phyloP scores from a whole-genome alignment of 2,888 invertebrate genomes.

The Stegana nigrithorax region DNA sequence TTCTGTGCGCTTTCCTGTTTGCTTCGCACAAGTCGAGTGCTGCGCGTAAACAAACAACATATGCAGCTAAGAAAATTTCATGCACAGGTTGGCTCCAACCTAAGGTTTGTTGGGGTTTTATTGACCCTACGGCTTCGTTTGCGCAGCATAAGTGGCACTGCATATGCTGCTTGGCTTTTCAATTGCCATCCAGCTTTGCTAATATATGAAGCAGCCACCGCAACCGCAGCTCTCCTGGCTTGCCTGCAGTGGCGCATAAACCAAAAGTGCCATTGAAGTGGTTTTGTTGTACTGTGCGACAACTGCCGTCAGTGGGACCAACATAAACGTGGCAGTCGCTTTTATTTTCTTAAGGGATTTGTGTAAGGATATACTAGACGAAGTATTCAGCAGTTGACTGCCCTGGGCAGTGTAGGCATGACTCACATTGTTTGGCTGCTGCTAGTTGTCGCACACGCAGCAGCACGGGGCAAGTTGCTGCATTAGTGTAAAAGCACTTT shows the following conservation, averaged over 20 bases:
- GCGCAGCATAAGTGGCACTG: background rate
- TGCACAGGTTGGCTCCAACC: no score
- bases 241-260: background rate
- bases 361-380: no score
- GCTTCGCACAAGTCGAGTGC: background rate
- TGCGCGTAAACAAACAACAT: conserved; percentile 7
- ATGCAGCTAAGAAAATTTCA: background rate
- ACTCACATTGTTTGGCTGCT: no score
- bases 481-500: no score
- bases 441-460: no score
- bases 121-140: background rate
- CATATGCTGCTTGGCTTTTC: background rate
- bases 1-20: conserved; percentile 13
- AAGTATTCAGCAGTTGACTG: no score
- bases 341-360: conserved; percentile 7
- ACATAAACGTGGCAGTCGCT: background rate
- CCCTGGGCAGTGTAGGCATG: no score
- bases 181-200: background rate
- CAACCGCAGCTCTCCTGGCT: no score
- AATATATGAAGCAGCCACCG: no score
- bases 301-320: background rate
- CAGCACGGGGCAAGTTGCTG: no score
- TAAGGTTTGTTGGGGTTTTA: conserved; percentile 11
- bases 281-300: conserved; percentile 1
- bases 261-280: conserved; percentile 13